Evolutionary conservation across 2,797 vertebrate genomes (phyloP).

Genomic region (Sebastolobus altivelis): DNA sequence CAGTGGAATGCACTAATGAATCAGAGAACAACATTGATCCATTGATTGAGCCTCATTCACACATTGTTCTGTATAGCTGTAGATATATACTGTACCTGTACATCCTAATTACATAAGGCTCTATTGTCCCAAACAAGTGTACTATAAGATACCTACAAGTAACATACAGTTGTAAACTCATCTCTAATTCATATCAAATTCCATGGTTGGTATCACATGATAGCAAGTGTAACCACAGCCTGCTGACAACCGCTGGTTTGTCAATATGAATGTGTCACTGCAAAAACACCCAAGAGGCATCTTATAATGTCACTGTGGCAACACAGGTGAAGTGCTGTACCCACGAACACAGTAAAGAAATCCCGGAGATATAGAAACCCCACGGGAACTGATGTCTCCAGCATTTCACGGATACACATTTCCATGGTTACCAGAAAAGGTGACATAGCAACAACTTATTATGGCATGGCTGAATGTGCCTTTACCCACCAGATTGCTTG

Average conservation of each 20-base stretch:
- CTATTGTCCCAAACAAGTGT: neutral
- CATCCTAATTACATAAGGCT: neutral
- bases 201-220: neutral
- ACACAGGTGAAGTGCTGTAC: neutral
- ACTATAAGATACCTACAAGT: neutral
- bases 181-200: neutral
- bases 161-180: neutral
- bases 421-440: neutral
- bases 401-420: neutral
- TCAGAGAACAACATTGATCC: constrained; percentile 43
- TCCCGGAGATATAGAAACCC: neutral
- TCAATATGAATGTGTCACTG: constrained; percentile 8
- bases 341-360: neutral
- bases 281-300: constrained; percentile 8
- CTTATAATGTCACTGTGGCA: constrained; percentile 10
- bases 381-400: neutral
- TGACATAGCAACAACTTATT: constrained; percentile 19
- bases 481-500: neutral
- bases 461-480: neutral
- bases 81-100: neutral
- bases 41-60: constrained; percentile 18
- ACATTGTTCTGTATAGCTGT: neutral
- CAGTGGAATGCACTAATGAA: constrained; percentile 57
- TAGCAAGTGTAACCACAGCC: neutral
- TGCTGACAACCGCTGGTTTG: neutral